Conservation (phyloP, 2,888 invertebrate genomes). For the Patella depressa region DNA sequence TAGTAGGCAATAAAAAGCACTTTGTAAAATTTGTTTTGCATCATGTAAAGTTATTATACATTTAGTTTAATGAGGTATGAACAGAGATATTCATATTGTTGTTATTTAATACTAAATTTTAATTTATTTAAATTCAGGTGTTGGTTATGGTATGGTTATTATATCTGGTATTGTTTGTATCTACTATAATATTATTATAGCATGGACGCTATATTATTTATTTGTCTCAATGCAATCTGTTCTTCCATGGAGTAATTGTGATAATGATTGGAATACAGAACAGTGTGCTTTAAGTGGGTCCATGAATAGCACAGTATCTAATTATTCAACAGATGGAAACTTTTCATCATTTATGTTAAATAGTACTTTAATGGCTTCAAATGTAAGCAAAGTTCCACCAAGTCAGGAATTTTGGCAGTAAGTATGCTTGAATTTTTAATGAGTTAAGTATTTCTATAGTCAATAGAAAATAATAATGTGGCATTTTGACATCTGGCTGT, state of each 20-base stretch:
- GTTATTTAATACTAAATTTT: too few relatives aligned
- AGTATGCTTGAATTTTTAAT: slow-evolving; percentile 21
- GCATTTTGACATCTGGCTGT: too few relatives aligned
- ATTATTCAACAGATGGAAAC: neutral
- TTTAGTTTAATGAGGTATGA: neutral
- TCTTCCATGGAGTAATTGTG: slow-evolving; percentile 67
- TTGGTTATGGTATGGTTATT: slow-evolving; percentile 69
- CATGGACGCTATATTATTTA: slow-evolving; percentile 69
- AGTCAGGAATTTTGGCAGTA: slow-evolving; percentile 52
- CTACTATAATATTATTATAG: slow-evolving; percentile 70
- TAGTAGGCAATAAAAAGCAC: too few relatives aligned
- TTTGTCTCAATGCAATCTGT: slow-evolving; percentile 58
- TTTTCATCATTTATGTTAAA: neutral
- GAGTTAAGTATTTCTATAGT: too few relatives aligned
- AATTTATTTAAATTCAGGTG: slow-evolving; percentile 45
- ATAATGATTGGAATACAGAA: slow-evolving; percentile 64
- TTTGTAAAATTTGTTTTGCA: too few relatives aligned
- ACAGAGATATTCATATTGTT: neutral
- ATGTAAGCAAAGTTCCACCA: slow-evolving; percentile 30
- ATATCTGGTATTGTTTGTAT: slow-evolving; percentile 67
- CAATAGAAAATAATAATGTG: too few relatives aligned
- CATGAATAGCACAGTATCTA: neutral
- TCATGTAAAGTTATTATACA: too few relatives aligned
- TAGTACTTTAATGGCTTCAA: neutral
- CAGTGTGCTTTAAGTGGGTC: slow-evolving; percentile 27